Base-by-base conservation (phyloP, 2,888 invertebrate genomes). In the Agrotis ipsilon region DNA sequence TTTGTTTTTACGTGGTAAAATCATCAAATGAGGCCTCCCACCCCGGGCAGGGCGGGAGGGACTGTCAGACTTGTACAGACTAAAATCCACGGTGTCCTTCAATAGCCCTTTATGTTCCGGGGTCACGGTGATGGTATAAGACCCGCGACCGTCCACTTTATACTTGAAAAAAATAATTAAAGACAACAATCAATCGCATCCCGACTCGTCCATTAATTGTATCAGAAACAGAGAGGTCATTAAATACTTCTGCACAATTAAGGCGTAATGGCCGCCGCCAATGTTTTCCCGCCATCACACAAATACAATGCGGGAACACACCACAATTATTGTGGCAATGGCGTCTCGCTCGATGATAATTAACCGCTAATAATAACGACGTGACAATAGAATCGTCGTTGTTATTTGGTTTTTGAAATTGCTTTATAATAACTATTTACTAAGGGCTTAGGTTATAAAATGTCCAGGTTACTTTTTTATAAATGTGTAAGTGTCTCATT, bases 191-290 rank as follows among this genome's bases (percentile, higher is more conserved):
- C 49, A 46, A 55, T 55, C 52, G 39, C n/a, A 52, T 62, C 68
- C 60, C 72, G 72, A 57, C 65, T 19, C 72, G 72, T 72, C 81
- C 75, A 85, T 85, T 87, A 75, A 74, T 83, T 82, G 81, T 84
- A 86, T 88, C 87, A 84, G 76, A 72, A 85, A 76, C 85, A 86
- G 82, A 78, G 27, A 57, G 64, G 71, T 68, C 81, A 86, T 87
- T 90, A 88, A 86, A 90, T 86, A 89, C 86, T 90, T 89, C 84
- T 89, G 86, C 86, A 80, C 89, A 89, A 89, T 89, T 88, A 88
- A 85, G 86, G 82, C 81, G 82, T 6, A 72, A 73, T 65, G 66
- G 75, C 57, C 24, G 67, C 77, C 52, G 49, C 32, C 74, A 77
- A 82, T 79, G 75, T 73, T 81, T 81, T 80, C 67, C 67, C 78